phyloP scores from a whole-genome alignment of 2,888 invertebrate species.

The Sarcophaga rosellei region DNA sequence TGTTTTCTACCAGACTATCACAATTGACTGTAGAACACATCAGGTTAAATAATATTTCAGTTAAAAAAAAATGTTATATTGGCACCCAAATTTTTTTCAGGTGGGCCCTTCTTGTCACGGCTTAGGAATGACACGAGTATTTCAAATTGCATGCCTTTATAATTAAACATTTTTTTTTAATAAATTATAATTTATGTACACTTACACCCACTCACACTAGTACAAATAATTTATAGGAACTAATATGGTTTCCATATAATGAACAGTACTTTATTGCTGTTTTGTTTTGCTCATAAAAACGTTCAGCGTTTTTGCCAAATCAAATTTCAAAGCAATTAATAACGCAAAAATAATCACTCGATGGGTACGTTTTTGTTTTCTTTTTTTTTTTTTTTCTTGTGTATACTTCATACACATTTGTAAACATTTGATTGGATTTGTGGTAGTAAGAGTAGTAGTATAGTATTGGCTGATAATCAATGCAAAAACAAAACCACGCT shows the following conservation, averaged over 20 bases:
- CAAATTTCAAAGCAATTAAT: background rate
- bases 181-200: background rate
- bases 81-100: background rate
- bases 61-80: background rate
- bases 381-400: background rate
- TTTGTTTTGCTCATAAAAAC: too few relatives aligned
- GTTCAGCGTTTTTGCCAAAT: background rate
- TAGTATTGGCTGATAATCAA: slow-evolving; percentile 33
- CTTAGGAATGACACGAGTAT: background rate
- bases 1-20: too few relatives aligned
- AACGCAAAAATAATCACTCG: background rate
- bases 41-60: too few relatives aligned
- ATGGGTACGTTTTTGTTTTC: background rate
- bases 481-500: slow-evolving; percentile 39
- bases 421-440: slow-evolving; percentile 24
- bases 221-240: background rate
- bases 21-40: background rate
- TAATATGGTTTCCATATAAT: background rate
- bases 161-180: background rate
- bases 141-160: background rate
- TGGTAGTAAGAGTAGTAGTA: slow-evolving; percentile 20
- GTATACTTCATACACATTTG: background rate
- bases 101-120: background rate
- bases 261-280: background rate
- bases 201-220: background rate